Percentiles rank a stretch among this genome's conserved stretches.
Evolutionary conservation across 2,888 invertebrate genomes (phyloP).

Genomic region (Cantharis lateralis): DNA sequence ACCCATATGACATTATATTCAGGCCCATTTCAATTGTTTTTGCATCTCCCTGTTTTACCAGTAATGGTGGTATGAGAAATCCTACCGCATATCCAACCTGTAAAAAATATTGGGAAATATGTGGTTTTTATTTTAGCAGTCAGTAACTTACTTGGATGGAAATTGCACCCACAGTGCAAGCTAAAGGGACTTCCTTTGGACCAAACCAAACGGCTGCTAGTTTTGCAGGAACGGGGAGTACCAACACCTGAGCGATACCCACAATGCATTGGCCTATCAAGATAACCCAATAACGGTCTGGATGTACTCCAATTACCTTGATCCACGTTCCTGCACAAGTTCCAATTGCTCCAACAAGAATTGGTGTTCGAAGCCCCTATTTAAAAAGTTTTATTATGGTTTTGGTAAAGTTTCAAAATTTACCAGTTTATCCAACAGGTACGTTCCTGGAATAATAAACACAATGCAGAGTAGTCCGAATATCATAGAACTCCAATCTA

Average conservation of each 20-base stretch:
- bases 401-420: not conserved
- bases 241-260: conserved; percentile 87
- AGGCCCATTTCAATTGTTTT: conserved; percentile 65
- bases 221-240: conserved; percentile 86
- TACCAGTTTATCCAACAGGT: not conserved
- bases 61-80: conserved; percentile 68
- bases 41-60: conserved; percentile 61
- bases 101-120: not conserved
- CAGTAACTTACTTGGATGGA: conserved; percentile 81
- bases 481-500: not conserved
- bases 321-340: conserved; percentile 88
- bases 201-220: conserved; percentile 98
- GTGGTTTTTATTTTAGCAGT: conserved; percentile 56
- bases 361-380: conserved; percentile 84
- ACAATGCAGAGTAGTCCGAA: not conserved
- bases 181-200: conserved; percentile 93
- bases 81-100: conserved; percentile 79
- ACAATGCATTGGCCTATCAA: conserved; percentile 87
- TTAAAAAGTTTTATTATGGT: not conserved
- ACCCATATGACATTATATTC: not conserved
- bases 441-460: not conserved
- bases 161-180: conserved; percentile 96
- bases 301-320: conserved; percentile 82
- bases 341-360: conserved; percentile 78
- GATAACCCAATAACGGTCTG: conserved; percentile 81